Evolutionary conservation across 2,113 vertebrate species (phyloP), one percentile per base, ranked within the genome.

Genomic region (Pterocles gutturalis): DNA sequence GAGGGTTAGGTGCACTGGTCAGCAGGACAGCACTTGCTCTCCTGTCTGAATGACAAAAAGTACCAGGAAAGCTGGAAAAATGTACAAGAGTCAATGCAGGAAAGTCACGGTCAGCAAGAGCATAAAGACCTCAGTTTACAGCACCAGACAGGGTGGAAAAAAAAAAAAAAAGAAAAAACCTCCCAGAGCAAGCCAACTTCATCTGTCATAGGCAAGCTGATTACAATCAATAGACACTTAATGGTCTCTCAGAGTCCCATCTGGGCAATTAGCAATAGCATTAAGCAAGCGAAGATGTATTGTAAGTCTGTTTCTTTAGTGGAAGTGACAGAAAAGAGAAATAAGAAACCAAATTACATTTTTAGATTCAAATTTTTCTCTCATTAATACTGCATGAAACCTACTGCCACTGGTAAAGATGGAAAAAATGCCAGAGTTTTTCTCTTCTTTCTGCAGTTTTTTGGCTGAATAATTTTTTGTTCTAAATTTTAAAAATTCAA

Each of bases 171-270:
- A 2, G 1, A 17, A 19, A 31, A 7, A 25, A 25, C 49, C 21
- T 31, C 49, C 60, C 66, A 89, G 65, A 89, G 77, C 46, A 46
- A 18, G 49, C 65, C 69, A 87, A 95, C 61, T 93, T 97, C 93
- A 89, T 95, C 96, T 97, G 93, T 95, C 96, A 94, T 36, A 83
- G 94, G 73, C 92, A 95, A 91, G 83, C 92, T 95, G 89, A 93
- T 96, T 90, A 76, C 94, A 91, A 95, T 97, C 95, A 96, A 96
- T 96, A 96, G 97, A 97, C 95, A 94, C 73, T 96, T 95, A 96
- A 97, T 89, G 94, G 96, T 82, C 75, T 95, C 96, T 87, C 77
- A n/a, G 77, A 87, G 91, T 96, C 96, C 95, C 94, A 96, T 90
- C 69, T 96, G 95, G 87, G 86, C 86, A 97, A 97, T 97, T 79